phyloP scores from a whole-genome alignment of 1,140 invertebrate genomes.

The Cotesia glomerata region DNA sequence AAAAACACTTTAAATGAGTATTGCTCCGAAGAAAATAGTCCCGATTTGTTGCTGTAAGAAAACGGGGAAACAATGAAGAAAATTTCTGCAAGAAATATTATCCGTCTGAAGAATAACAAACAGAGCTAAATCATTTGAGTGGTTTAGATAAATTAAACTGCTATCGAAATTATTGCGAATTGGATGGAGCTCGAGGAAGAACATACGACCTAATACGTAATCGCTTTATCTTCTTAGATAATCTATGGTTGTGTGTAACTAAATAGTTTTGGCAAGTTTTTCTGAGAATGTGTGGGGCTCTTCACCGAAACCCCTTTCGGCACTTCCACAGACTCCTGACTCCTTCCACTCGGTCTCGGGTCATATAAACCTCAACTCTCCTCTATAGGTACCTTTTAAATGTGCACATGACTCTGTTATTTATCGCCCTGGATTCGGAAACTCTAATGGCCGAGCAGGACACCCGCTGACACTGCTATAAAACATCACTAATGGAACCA shows the following conservation, averaged over 20 bases:
- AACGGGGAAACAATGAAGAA: too few relatives aligned
- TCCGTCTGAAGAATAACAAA: not conserved
- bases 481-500: conserved; percentile 39
- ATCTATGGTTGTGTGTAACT: not conserved
- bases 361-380: conserved; percentile 1
- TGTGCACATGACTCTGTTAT: conserved; percentile 22
- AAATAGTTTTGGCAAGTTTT: conserved; percentile 4
- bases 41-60: not conserved
- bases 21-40: not conserved
- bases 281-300: not conserved
- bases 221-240: not conserved
- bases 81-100: not conserved
- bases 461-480: conserved; percentile 34
- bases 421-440: conserved; percentile 35
- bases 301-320: not conserved
- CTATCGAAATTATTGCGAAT: conserved; percentile 2
- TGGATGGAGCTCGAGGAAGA: not conserved
- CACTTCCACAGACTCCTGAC: too few relatives aligned
- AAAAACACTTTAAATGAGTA: conserved; percentile 12
- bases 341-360: too few relatives aligned
- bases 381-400: not conserved
- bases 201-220: not conserved
- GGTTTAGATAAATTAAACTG: not conserved
- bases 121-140: conserved; percentile 1
- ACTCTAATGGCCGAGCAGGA: conserved; percentile 37